Base-by-base conservation (phyloP, 1,140 invertebrate genomes). In the Diabrotica undecimpunctata region DNA sequence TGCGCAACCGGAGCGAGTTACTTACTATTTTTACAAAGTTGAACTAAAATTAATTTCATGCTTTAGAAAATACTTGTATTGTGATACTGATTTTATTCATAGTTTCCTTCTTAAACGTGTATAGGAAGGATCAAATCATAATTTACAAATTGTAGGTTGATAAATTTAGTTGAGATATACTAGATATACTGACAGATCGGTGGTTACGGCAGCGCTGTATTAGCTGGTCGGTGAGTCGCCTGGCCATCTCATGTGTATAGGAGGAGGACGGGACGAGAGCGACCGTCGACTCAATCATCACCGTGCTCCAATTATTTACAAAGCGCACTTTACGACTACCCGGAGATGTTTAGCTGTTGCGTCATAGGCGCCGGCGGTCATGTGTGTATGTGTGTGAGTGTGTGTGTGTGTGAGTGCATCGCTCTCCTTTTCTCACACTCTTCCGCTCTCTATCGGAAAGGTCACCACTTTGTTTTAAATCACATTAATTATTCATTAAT, bases 281-380 rank as follows among this genome's bases (percentile, higher is more conserved):
- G 25, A 36, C 13, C 54, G 54, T 54, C 51, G 62, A 59, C 64
- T 66, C 71, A 69, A 72, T 70, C 69, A 69, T 59, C 69, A 62
- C 57, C 61, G 62, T 70, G 71, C 66, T 72, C 71, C 69, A 71
- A 73, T 73, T 71, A 65, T 71, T 70, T 66, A 68, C 69, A 11
- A 54, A 69, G 64, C 69, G 66, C 56, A 69, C 61, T 69, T 71
- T 65, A 64, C 65, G 60, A 67, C 67, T 53, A 66, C 52, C 61
- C 56, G 66, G 61, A 67, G 66, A 67, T 69, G 68, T 63, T 63
- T 70, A 66, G 66, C 68, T 66, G 62, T 70, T 70, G 60, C 68
- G 68, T 70, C 68, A 70, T 54, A 36, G 55, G 64, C 67, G 67
- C 61, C 62, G 41, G 8, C 41, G 41, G 41, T 46, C 41, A 46